Conservation (phyloP, 2,888 invertebrate species). For the Oxytorus armatus region DNA sequence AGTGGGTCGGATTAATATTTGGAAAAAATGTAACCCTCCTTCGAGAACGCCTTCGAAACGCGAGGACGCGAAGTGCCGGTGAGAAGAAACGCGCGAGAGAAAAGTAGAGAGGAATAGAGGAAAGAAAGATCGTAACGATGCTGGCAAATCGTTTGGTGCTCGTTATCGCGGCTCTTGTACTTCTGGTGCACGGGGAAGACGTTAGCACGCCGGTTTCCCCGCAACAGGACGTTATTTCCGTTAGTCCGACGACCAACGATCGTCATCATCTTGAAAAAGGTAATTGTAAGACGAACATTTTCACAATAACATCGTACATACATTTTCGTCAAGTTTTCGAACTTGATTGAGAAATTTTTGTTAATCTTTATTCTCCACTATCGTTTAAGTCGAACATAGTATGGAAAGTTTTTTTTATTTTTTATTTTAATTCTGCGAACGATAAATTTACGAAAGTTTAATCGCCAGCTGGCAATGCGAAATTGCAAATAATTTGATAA, state of each 20-base stretch:
- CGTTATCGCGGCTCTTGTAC: conserved; percentile 70
- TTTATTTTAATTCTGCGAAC: too few species aligned
- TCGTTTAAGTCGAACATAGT: too few species aligned
- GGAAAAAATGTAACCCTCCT: conserved; percentile 63
- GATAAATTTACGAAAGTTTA: too few species aligned
- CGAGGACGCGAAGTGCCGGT: conserved; percentile 43
- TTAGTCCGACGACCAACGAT: conserved; percentile 63
- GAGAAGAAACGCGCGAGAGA: not conserved
- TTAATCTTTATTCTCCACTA: too few species aligned
- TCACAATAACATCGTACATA: not conserved
- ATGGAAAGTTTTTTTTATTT: too few species aligned
- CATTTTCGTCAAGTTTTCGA: too few species aligned
- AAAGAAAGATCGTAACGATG: conserved; percentile 62
- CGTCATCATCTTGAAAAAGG: conserved; percentile 74
- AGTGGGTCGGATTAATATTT: conserved; percentile 23
- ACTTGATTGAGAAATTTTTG: too few species aligned
- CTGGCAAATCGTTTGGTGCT: conserved; percentile 72
- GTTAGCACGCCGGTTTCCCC: conserved; percentile 71
- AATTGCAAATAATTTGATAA: too few species aligned
- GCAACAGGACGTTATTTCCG: conserved; percentile 68
- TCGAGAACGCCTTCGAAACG: conserved; percentile 44
- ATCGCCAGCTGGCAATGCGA: too few species aligned
- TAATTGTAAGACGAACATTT: conserved; percentile 41
- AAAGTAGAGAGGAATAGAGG: not conserved
- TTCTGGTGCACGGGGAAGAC: conserved; percentile 73